Conservation (phyloP, 2,888 invertebrate species). For the Tethea ocularis region DNA sequence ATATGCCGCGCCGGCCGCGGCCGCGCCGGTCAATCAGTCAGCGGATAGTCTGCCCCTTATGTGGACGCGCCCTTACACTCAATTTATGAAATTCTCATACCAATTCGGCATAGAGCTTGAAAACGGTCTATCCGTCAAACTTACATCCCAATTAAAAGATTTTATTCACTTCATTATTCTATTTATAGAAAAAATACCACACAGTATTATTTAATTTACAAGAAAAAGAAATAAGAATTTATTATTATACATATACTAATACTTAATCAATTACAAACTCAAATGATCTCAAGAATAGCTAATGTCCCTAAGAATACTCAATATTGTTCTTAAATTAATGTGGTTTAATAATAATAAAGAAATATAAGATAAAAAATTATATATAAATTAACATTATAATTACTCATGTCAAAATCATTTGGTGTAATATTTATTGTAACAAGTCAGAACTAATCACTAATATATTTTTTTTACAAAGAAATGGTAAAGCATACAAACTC, state of each 20-base stretch:
- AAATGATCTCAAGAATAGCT: conserved; percentile 32
- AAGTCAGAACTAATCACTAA: conserved; percentile 6
- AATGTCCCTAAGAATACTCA: conserved; percentile 36
- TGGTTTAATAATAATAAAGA: conserved; percentile 46
- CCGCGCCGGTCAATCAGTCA: no score
- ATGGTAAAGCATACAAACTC: no score
- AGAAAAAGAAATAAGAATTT: conserved; percentile 28
- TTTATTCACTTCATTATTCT: conserved; percentile 12
- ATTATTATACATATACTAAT: conserved; percentile 20
- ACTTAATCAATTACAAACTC: conserved; percentile 31
- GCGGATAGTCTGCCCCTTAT: no score
- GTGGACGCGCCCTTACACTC: no score
- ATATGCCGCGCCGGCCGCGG: no score
- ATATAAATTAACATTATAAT: conserved; percentile 34
- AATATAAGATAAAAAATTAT: conserved; percentile 38
- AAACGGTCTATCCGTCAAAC: no score
- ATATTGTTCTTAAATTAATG: conserved; percentile 57
- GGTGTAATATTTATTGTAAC: neutral
- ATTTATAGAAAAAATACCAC: conserved; percentile 42
- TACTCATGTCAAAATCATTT: conserved; percentile 9
- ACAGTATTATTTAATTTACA: conserved; percentile 33
- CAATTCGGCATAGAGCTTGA: no score
- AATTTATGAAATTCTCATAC: no score
- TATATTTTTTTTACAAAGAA: conserved; percentile 2
- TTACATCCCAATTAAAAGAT: neutral